Conservation (phyloP, 2,888 invertebrate species). For the Leptopilina myrica region DNA sequence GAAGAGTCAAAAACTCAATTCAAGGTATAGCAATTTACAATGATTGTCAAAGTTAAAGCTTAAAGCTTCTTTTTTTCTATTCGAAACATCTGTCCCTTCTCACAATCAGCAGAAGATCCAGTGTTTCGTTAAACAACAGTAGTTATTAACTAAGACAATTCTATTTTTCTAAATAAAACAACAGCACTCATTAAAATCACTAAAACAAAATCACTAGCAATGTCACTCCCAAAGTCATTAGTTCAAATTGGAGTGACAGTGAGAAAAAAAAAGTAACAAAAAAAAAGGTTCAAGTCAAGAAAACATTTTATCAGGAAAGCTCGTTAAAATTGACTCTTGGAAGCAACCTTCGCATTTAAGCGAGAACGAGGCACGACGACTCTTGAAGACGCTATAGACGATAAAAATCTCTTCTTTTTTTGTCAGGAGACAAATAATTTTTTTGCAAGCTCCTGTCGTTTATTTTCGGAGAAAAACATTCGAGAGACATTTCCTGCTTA, state of each 20-base stretch:
- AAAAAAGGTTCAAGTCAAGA: not conserved
- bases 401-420: constrained; percentile 4
- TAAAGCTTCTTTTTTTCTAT: constrained; percentile 45
- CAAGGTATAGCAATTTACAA: constrained; percentile 37
- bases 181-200: not conserved
- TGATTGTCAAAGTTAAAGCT: constrained; percentile 58
- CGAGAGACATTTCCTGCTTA: not conserved
- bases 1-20: constrained; percentile 29
- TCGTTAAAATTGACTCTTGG: constrained; percentile 33
- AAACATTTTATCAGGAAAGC: constrained; percentile 21
- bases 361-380: constrained; percentile 1
- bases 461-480: not conserved
- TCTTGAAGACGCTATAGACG: not conserved
- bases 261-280: not conserved
- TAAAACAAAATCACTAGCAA: not conserved
- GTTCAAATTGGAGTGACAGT: not conserved
- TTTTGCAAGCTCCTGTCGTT: not conserved
- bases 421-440: not conserved
- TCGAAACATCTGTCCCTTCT: not conserved
- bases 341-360: constrained; percentile 21
- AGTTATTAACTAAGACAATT: not conserved
- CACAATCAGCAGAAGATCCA: not conserved
- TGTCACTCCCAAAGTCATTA: constrained; percentile 5
- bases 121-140: not conserved
- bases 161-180: not conserved